Evolutionary conservation across 2,888 invertebrate genomes (phyloP).

Genomic region (Nemotelus pantherinus): DNA sequence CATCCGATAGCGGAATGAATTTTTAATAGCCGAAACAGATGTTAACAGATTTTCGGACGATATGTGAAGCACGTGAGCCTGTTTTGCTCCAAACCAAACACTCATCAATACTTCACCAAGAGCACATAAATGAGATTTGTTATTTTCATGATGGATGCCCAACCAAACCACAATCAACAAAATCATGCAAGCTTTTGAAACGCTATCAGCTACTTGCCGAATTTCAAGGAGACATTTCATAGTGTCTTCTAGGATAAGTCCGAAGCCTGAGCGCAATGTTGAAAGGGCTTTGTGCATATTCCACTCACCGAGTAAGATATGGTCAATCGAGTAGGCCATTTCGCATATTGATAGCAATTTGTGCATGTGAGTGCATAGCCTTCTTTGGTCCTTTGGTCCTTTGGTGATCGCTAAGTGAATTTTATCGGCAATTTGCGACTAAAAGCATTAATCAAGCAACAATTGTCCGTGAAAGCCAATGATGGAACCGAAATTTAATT

Average conservation of each 20-base stretch:
- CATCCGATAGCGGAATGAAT: constrained; percentile 47
- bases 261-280: not conserved
- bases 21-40: constrained; percentile 46
- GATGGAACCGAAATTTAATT: constrained; percentile 31
- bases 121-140: constrained; percentile 9
- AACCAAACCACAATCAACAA: not conserved
- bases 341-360: not conserved
- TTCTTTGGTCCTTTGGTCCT: constrained; percentile 3
- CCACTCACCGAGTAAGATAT: not conserved
- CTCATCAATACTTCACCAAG: not conserved
- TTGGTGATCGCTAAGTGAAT: constrained; percentile 42
- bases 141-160: not conserved
- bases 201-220: not conserved
- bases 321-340: not conserved
- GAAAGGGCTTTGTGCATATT: not conserved
- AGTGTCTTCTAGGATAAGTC: not conserved
- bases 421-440: constrained; percentile 42
- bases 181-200: not conserved
- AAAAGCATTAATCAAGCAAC: constrained; percentile 48
- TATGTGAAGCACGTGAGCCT: constrained; percentile 10
- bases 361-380: not conserved
- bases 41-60: constrained; percentile 37
- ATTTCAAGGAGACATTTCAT: not conserved
- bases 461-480: constrained; percentile 42
- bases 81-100: not conserved